Evolutionary conservation across 2,113 vertebrate species (phyloP).

Genomic region (Erythrocebus patas): DNA sequence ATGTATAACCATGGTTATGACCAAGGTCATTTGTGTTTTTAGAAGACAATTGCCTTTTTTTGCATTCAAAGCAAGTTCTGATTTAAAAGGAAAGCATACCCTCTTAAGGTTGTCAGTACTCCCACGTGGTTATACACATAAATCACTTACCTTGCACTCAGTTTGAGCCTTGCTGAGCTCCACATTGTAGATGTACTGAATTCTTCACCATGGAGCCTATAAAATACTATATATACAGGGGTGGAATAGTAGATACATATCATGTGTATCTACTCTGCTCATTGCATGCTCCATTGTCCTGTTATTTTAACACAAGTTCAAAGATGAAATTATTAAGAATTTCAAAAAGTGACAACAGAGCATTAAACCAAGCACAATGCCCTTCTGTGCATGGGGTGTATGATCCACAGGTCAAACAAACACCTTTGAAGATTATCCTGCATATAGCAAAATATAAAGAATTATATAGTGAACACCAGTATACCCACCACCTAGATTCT

Average conservation of each 20-base stretch:
- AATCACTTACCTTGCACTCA: background rate
- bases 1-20: no score
- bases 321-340: conserved; percentile 5
- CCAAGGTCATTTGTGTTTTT: background rate
- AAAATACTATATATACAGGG: background rate
- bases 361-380: background rate
- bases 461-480: background rate
- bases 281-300: background rate
- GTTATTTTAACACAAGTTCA: background rate
- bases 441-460: background rate
- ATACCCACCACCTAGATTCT: background rate
- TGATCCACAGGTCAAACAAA: background rate
- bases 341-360: background rate
- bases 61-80: background rate
- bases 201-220: background rate
- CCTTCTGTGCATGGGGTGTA: background rate
- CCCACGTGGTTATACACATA: background rate
- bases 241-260: background rate
- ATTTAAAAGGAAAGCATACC: background rate
- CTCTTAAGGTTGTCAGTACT: background rate
- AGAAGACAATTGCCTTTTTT: background rate
- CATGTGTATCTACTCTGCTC: background rate
- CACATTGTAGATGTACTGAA: background rate
- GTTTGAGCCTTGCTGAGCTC: background rate
- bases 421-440: background rate